Conservation (phyloP, 2,888 invertebrate species). For the Nasonia oneida region DNA sequence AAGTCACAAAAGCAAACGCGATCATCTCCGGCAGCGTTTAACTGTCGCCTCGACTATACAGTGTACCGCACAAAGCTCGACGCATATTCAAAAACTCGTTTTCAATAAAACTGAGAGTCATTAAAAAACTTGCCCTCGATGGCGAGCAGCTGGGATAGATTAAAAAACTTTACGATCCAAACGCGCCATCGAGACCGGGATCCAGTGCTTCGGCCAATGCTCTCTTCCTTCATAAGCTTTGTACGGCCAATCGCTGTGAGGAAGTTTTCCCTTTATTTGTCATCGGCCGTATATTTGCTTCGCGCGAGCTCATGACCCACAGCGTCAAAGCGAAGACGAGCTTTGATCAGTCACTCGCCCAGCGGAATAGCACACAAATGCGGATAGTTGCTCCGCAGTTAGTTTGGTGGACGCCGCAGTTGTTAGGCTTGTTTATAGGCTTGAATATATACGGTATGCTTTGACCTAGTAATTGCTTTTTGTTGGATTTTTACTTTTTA, state of each 20-base stretch:
- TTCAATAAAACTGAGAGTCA: not conserved
- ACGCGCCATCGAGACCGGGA: not conserved
- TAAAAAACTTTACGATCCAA: not conserved
- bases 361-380: not conserved
- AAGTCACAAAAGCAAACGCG: not conserved
- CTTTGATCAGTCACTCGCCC: conserved; percentile 28
- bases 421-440: not conserved
- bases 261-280: conserved; percentile 25
- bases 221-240: not conserved
- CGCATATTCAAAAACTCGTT: not conserved
- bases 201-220: not conserved
- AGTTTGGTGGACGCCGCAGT: not conserved
- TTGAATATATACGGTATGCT: not conserved
- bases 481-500: no score
- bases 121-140: conserved; percentile 8
- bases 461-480: not conserved
- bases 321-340: conserved; percentile 31
- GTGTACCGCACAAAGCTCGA: not conserved
- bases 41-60: not conserved
- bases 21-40: not conserved
- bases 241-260: not conserved
- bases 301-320: not conserved
- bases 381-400: not conserved
- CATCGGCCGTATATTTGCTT: not conserved
- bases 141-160: not conserved